Conservation (phyloP, 2,113 vertebrate genomes). For the Anthoscopus minutus region DNA sequence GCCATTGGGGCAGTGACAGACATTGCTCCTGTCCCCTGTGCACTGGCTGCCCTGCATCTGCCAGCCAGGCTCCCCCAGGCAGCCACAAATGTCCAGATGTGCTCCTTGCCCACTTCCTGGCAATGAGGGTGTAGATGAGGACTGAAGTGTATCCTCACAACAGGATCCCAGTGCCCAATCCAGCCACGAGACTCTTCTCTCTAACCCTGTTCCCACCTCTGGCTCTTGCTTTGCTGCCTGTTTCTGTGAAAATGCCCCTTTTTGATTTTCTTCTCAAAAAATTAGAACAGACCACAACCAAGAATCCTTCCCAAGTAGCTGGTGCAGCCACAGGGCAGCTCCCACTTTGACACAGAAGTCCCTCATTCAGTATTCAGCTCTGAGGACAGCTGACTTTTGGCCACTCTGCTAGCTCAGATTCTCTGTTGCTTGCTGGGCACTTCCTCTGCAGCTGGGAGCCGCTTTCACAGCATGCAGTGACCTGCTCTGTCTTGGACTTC, state of each 20-base stretch:
- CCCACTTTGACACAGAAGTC: neutral
- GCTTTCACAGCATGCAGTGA: neutral
- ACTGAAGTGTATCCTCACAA: neutral
- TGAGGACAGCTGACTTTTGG: neutral
- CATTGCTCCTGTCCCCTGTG: fast-evolving
- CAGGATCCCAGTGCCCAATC: neutral
- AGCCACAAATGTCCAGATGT: fast-evolving
- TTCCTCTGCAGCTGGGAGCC: constrained; percentile 1
- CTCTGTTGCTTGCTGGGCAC: fast-evolving
- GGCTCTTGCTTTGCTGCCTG: neutral
- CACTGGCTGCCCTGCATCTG: neutral
- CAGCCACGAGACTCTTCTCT: neutral
- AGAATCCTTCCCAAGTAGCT: neutral
- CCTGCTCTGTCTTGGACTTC: neutral
- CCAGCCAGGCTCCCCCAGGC: neutral
- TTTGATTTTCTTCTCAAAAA: neutral
- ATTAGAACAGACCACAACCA: neutral
- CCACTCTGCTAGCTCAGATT: neutral
- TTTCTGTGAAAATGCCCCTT: neutral
- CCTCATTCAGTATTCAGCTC: neutral
- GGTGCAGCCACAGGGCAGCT: neutral
- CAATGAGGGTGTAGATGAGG: neutral
- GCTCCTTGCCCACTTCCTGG: neutral
- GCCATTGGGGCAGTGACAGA: neutral
- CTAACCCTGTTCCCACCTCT: fast-evolving